Evolutionary conservation across 2,113 vertebrate genomes (phyloP).

Genomic region (Tragelaphus imberbis): DNA sequence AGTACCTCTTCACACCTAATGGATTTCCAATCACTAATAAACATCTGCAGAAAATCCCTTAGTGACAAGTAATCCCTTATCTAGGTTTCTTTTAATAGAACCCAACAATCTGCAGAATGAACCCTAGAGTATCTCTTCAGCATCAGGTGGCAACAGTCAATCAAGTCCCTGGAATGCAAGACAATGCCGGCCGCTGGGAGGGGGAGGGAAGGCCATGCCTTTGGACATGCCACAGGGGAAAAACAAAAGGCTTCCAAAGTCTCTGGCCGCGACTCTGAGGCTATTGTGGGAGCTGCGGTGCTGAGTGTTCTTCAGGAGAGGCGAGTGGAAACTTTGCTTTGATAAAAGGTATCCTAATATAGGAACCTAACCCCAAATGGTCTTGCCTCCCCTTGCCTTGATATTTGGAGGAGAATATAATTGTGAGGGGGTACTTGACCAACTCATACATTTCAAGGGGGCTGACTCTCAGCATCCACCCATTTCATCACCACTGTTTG

Average conservation of each 20-base stretch:
- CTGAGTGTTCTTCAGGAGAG: constrained; percentile 56
- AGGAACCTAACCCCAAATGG: constrained; percentile 33
- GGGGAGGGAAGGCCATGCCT: constrained; percentile 67
- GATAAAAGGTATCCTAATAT: constrained; percentile 35
- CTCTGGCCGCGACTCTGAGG: constrained; percentile 50
- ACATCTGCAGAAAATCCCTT: constrained; percentile 86
- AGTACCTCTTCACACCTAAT: constrained; percentile 80
- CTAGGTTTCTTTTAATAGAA: constrained; percentile 86
- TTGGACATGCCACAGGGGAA: constrained; percentile 62
- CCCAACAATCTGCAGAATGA: constrained; percentile 83
- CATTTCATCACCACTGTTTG: background rate
- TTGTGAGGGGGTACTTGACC: background rate
- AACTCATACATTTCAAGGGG: background rate
- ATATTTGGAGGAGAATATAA: background rate
- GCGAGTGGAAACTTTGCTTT: constrained; percentile 62
- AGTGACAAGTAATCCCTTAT: constrained; percentile 84
- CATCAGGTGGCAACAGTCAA: constrained; percentile 89
- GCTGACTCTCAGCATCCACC: background rate
- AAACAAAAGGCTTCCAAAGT: constrained; percentile 72
- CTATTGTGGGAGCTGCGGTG: constrained; percentile 60
- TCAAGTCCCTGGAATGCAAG: constrained; percentile 82
- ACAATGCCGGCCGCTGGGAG: constrained; percentile 74
- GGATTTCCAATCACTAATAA: constrained; percentile 83
- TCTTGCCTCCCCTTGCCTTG: background rate
- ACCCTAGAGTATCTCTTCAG: constrained; percentile 80